Percentiles rank a stretch among this genome's conserved stretches.
phyloP scores from a whole-genome alignment of 2,888 invertebrate genomes.

The Tetramorium bicarinatum region DNA sequence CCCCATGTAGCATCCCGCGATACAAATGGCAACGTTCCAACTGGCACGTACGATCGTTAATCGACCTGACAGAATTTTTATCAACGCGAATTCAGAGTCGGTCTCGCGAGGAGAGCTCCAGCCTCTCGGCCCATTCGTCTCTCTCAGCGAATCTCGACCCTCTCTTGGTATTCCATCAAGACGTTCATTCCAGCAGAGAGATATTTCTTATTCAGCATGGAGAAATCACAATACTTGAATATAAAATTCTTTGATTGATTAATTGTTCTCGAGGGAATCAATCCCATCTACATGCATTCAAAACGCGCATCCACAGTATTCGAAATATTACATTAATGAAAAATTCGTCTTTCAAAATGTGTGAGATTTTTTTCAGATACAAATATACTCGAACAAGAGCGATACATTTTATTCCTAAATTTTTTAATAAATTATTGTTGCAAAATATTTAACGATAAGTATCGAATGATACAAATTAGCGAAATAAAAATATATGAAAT shows the following conservation, averaged over 20 bases:
- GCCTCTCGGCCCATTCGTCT: conserved; percentile 33
- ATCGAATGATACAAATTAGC: background rate
- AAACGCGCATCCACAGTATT: background rate
- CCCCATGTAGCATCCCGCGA: conserved; percentile 54
- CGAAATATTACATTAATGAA: background rate
- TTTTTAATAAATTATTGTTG: background rate
- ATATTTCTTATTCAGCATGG: conserved; percentile 29
- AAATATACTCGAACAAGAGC: background rate
- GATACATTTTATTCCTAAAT: background rate
- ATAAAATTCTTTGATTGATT: conserved; percentile 22
- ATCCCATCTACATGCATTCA: background rate
- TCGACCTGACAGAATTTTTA: conserved; percentile 64
- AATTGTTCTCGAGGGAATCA: background rate
- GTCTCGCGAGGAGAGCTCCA: conserved; percentile 51
- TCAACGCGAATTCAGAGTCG: conserved; percentile 55
- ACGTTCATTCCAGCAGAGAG: conserved; percentile 21
- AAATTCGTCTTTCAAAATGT: background rate
- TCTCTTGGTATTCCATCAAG: conserved; percentile 17
- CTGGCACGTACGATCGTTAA: conserved; percentile 67
- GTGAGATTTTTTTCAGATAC: background rate
- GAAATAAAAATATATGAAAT: background rate
- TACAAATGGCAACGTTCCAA: conserved; percentile 65
- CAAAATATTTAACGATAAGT: background rate
- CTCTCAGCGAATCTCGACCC: conserved; percentile 45
- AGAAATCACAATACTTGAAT: conserved; percentile 10